Base-by-base conservation (phyloP, 2,113 vertebrate genomes). In the Phalacrocorax pelagicus region DNA sequence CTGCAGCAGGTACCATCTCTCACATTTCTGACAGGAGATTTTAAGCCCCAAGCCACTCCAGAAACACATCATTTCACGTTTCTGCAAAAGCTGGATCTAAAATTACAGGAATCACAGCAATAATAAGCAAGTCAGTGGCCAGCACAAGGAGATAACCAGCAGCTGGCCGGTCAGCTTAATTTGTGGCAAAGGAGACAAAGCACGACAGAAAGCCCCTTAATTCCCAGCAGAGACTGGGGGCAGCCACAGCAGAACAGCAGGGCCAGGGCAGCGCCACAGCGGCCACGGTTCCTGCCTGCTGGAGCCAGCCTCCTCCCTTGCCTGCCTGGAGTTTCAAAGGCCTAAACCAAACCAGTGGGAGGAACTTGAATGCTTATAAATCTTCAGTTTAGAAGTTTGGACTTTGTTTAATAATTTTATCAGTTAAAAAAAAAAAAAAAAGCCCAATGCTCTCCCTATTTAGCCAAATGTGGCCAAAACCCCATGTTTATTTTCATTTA, bases 201-300 rank as follows among this genome's bases (percentile, higher is more conserved):
- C 17, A 82, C 9, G 11, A 81, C 30, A 6, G 9, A 55, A 94
- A 81, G 2, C 5, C 38, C 30, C 21, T 36, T 27, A 58, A 93
- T 79, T 90, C 11, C 52, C 46, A 52, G 55, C 15, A 72, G 52
- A 75, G 24, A 17, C 42, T 0, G 1, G n/a, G 20, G 29, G 10
- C 26, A 72, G 24, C 16, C 52, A 71, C 42, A 21, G 11, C 34
- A 7, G n/a, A 83, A 10, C 11, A 52, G 38, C 32, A 40, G 30
- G 29, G 22, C n/a, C 26, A 52, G 58, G 52, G 10, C 24, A 83
- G 29, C 6, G 27, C 12, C 42, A 36, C 44, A 47, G n/a, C 5
- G 3, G 24, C 44, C 2, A 2, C 0, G 0, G 22, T 2, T 74
- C 3, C 12, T 86, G 57, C 51, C 23, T 1, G 0, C 19, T 1